Percentiles rank a stretch among this genome's conserved stretches.
Evolutionary conservation across 2,888 invertebrate genomes (phyloP).

Genomic region (Hedychridium roseum): DNA sequence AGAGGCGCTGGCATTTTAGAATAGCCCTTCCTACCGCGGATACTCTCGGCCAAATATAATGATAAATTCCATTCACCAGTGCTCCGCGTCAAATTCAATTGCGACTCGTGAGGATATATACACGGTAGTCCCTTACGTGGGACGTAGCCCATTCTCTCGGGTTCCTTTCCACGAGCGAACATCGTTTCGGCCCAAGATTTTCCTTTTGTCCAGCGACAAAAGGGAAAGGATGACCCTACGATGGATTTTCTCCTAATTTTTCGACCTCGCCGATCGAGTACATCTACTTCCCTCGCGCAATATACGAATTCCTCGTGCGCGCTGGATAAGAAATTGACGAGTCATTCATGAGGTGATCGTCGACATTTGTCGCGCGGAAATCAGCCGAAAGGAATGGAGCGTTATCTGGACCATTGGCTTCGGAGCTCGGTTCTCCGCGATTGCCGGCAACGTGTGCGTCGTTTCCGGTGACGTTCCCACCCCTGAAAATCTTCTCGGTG

Average conservation of each 20-base stretch:
- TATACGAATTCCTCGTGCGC: too few relatives aligned
- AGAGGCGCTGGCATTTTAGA: too few relatives aligned
- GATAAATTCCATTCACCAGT: conserved; percentile 27
- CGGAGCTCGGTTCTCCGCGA: neutral
- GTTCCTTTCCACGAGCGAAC: neutral
- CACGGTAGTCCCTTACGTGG: neutral
- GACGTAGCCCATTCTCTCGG: neutral
- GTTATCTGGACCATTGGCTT: neutral
- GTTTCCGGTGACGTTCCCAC: too few relatives aligned
- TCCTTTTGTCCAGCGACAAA: too few relatives aligned
- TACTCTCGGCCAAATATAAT: conserved; percentile 24
- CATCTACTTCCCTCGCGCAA: too few relatives aligned
- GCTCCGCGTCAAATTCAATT: conserved; percentile 12
- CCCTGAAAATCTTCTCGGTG: conserved; percentile 23
- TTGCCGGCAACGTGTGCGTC: too few relatives aligned
- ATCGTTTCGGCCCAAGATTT: too few relatives aligned
- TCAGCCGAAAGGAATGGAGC: neutral
- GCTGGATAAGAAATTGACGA: too few relatives aligned
- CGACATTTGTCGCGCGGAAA: neutral
- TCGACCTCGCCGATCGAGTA: too few relatives aligned
- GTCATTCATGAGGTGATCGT: neutral
- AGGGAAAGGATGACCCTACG: too few relatives aligned
- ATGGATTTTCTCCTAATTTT: too few relatives aligned
- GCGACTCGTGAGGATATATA: conserved; percentile 2
- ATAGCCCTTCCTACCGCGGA: too few relatives aligned